Evolutionary conservation across 2,888 invertebrate species (phyloP), one percentile per base, ranked within the genome.

Genomic region (Dusona sp.): DNA sequence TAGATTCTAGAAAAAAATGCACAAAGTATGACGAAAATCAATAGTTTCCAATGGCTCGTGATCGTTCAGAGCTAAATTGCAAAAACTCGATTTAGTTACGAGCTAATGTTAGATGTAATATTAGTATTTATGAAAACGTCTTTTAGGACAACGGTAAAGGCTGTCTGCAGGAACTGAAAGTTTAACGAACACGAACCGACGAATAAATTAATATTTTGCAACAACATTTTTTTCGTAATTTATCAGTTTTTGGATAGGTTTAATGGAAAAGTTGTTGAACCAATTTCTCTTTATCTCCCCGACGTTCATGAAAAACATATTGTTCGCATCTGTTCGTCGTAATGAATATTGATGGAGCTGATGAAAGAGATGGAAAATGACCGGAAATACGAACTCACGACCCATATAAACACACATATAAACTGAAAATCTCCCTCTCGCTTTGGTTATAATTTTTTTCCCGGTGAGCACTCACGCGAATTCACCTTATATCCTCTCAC

Each of bases 401-500:
- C 3, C n/a, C 57, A 61, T 29, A 16, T 61, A 11, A 57, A 48
- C 7, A 70, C 33, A 9, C 42, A 16, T 19, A 38, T 38, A 61
- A 25, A 57, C 73, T 25, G 42, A 51, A 38, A 25, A 36, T 22
- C 48, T 51, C 16, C 19, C 57, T 4, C 42, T 45, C 25, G 16
- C 25, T 36, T 42, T 25, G 42, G 70, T 33, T 65, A 83, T 79
- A 45, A 83, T 79, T 79, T 65, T 85, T 70, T 75, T 74, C 38
- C 22, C 64, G 19, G 45, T 11, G 65, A 22, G 70, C 57, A 45
- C 74, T 83, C 64, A 25, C 13, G 64, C 83, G 70, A 75, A 79
- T 83, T 79, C 67, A 70, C 70, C 54, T 68, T 70, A 61, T 79
- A 54, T 65, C 38, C 72, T 79, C 54, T 67, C 22, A 67, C 36